Evolutionary conservation across 1,140 invertebrate genomes (phyloP).

Genomic region (Pantala flavescens): DNA sequence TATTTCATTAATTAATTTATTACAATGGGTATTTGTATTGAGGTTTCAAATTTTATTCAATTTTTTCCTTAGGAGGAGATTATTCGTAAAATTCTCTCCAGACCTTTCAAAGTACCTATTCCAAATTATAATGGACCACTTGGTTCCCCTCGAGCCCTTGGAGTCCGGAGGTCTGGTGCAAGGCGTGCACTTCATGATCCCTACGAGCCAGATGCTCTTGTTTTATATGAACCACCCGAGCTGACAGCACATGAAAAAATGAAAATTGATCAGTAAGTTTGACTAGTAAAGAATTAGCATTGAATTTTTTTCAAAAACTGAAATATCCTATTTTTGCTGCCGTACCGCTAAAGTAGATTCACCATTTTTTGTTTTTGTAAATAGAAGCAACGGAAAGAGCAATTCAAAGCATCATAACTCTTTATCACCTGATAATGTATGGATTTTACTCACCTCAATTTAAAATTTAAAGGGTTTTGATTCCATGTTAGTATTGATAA

Average conservation of each 20-base stretch:
- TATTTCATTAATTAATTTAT: too few species aligned
- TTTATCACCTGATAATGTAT: too few species aligned
- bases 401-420: too few species aligned
- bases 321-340: conserved; percentile 13
- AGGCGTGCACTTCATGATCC: conserved; percentile 84
- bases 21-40: too few species aligned
- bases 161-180: conserved; percentile 55
- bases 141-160: conserved; percentile 51
- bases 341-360: conserved; percentile 33
- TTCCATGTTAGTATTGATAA: too few species aligned
- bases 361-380: too few species aligned
- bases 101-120: conserved; percentile 91
- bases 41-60: not conserved
- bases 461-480: too few species aligned
- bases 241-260: conserved; percentile 74
- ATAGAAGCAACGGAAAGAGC: too few species aligned
- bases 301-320: conserved; percentile 17
- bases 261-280: conserved; percentile 53
- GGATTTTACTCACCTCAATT: too few species aligned
- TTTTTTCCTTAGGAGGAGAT: conserved; percentile 51
- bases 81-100: conserved; percentile 72
- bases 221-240: conserved; percentile 77
- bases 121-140: conserved; percentile 66
- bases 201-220: conserved; percentile 81
- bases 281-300: conserved; percentile 13